Evolutionary conservation across 2,797 vertebrate genomes (phyloP).

Genomic region (Paratrypauchen microcephalus): DNA sequence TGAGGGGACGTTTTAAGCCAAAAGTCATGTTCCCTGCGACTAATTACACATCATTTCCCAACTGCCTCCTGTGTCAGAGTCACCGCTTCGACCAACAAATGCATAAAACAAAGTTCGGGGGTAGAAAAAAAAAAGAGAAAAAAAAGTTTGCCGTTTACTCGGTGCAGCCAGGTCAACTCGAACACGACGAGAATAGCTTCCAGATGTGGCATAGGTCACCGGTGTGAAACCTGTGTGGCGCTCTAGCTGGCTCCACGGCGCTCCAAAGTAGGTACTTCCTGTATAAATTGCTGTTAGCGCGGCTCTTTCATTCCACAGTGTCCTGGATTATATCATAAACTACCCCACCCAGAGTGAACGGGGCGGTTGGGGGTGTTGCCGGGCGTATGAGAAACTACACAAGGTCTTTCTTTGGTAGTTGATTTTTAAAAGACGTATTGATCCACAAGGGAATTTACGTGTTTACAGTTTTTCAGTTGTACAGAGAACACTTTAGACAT

Average conservation of each 20-base stretch:
- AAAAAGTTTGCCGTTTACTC: constrained; percentile 83
- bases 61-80: constrained; percentile 79
- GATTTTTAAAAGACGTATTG: background rate
- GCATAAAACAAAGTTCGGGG: constrained; percentile 71
- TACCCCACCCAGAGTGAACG: constrained; percentile 33
- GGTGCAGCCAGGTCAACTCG: constrained; percentile 92
- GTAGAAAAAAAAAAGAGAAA: background rate
- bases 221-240: constrained; percentile 80
- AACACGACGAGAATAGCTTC: constrained; percentile 92
- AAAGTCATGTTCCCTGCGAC: constrained; percentile 77
- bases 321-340: constrained; percentile 86
- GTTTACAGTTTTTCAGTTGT: too few species aligned
- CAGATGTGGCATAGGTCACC: constrained; percentile 87
- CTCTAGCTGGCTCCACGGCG: constrained; percentile 85
- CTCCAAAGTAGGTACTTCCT: constrained; percentile 93
- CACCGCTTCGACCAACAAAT: constrained; percentile 79
- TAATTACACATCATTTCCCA: constrained; percentile 87
- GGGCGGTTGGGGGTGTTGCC: background rate
- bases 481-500: too few species aligned
- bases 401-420: background rate
- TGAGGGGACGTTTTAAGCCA: constrained; percentile 49
- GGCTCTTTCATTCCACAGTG: constrained; percentile 81
- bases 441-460: background rate
- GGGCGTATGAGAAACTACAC: background rate
- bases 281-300: constrained; percentile 86